Conservation (phyloP, 1,140 invertebrate genomes). For the Rhagoletis pomonella region DNA sequence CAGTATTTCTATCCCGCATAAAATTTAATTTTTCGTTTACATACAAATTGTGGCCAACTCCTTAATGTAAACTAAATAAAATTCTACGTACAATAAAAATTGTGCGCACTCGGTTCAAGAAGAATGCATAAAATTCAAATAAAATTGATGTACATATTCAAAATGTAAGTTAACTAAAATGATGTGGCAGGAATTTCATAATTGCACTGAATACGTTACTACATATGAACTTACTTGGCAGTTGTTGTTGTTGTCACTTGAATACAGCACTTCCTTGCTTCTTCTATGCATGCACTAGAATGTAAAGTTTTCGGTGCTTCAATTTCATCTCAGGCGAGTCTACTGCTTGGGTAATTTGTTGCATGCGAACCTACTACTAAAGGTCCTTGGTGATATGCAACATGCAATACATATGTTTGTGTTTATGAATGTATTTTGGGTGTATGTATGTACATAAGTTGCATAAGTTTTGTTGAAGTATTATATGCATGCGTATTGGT, state of each 20-base stretch:
- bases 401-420: slow-evolving; percentile 50
- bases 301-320: slow-evolving; percentile 38
- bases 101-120: not conserved
- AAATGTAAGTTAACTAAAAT: slow-evolving; percentile 49
- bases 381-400: slow-evolving; percentile 9
- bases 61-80: not conserved
- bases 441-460: slow-evolving; percentile 50
- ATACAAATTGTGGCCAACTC: too few relatives aligned
- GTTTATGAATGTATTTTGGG: not conserved
- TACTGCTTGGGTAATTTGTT: slow-evolving; percentile 66
- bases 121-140: not conserved
- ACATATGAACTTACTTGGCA: not conserved
- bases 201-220: slow-evolving; percentile 50
- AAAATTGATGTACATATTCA: not conserved
- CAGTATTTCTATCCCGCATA: too few relatives aligned
- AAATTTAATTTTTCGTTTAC: too few relatives aligned
- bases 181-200: slow-evolving; percentile 58
- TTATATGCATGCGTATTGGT: slow-evolving; percentile 59
- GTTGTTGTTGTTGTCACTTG: not conserved
- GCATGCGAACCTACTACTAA: slow-evolving; percentile 61
- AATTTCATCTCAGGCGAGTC: slow-evolving; percentile 22
- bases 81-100: not conserved
- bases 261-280: not conserved
- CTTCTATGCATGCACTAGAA: too few relatives aligned
- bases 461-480: slow-evolving; percentile 11